phyloP scores from a whole-genome alignment of 1,140 invertebrate genomes.

The Zaprionus nigranus region DNA sequence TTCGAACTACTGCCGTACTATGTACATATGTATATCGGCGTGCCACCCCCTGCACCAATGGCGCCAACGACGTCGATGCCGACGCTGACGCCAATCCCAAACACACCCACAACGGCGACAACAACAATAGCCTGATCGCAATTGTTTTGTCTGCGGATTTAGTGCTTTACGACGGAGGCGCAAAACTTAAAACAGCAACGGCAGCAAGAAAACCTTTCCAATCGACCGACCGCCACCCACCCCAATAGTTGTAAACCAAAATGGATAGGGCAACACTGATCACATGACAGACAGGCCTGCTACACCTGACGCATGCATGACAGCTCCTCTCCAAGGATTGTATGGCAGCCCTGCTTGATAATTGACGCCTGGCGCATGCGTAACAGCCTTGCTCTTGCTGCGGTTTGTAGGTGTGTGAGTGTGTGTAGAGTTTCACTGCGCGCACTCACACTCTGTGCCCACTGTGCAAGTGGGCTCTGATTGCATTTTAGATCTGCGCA shows the following conservation, averaged over 20 bases:
- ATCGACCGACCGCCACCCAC: slow-evolving; percentile 33
- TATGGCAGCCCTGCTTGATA: neutral
- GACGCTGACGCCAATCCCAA: slow-evolving; percentile 46
- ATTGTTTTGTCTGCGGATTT: slow-evolving; percentile 78
- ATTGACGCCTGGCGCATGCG: neutral
- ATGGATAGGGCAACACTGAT: neutral
- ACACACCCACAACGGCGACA: slow-evolving; percentile 57
- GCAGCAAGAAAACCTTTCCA: slow-evolving; percentile 48
- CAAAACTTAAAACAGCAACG: slow-evolving; percentile 58
- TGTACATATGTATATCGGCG: neutral
- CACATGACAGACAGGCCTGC: slow-evolving; percentile 5
- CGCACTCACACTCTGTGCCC: neutral
- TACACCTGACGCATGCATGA: neutral
- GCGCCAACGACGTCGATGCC: slow-evolving; percentile 28
- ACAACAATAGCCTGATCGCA: slow-evolving; percentile 43
- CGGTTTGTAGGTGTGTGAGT: neutral
- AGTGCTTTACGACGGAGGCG: slow-evolving; percentile 72
- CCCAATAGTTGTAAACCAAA: neutral
- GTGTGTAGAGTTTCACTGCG: neutral
- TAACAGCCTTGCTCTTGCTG: slow-evolving; percentile 7
- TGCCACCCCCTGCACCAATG: slow-evolving; percentile 33
- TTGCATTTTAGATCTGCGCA: slow-evolving; percentile 32
- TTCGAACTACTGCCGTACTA: slow-evolving; percentile 25
- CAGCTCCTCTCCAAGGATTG: neutral
- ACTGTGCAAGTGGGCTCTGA: slow-evolving; percentile 21